phyloP scores from a whole-genome alignment of 2,113 vertebrate genomes.

The Ardeotis arabs region DNA sequence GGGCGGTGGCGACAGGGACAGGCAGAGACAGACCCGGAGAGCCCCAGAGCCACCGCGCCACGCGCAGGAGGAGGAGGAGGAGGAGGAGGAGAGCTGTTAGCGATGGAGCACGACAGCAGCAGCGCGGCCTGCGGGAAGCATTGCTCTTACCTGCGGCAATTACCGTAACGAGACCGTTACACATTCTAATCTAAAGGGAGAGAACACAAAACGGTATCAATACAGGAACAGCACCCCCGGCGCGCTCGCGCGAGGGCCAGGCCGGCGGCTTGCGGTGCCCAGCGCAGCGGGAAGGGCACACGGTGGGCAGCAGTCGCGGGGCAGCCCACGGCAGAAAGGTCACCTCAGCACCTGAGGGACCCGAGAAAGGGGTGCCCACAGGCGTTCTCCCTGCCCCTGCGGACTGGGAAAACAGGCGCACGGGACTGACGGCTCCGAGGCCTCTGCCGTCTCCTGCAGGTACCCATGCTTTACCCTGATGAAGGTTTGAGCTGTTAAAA shows the following conservation, averaged over 20 bases:
- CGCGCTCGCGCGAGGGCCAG: neutral
- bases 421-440: rapidly evolving
- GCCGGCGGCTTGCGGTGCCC: neutral
- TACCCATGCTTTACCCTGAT: neutral
- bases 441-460: neutral
- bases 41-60: neutral
- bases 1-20: neutral
- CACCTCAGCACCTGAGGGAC: neutral
- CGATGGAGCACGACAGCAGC: neutral
- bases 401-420: neutral
- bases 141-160: slow-evolving; percentile 89
- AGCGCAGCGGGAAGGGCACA: neutral
- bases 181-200: slow-evolving; percentile 91
- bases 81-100: neutral
- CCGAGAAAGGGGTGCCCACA: neutral
- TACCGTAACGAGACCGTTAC: slow-evolving; percentile 82
- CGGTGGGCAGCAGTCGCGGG: rapidly evolving
- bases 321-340: rapidly evolving
- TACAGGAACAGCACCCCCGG: neutral
- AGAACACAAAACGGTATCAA: slow-evolving; percentile 78
- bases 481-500: neutral
- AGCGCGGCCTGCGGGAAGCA: neutral
- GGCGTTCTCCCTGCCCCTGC: neutral
- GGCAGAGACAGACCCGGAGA: neutral
- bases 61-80: slow-evolving; percentile 61